Conservation (phyloP, 1,140 invertebrate species). For the Macrobrachium nipponense region DNA sequence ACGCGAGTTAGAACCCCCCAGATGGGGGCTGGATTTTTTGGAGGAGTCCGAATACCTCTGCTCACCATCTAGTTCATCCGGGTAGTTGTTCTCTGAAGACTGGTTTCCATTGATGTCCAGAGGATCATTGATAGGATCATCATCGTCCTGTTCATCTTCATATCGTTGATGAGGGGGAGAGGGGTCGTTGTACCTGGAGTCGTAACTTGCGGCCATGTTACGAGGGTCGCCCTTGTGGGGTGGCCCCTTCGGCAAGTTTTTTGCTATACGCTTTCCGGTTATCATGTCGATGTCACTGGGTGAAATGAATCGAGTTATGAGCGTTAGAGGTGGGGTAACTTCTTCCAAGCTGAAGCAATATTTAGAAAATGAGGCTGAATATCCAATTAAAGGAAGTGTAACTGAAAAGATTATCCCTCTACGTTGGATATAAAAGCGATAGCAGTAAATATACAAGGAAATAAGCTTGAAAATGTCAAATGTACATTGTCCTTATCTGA, state of each 20-base stretch:
- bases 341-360: too few relatives aligned
- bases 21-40: background rate
- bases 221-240: conserved; percentile 23
- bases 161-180: conserved; percentile 40
- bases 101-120: conserved; percentile 60
- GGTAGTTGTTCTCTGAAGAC: conserved; percentile 28
- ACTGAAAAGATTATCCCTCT: too few relatives aligned
- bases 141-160: conserved; percentile 34
- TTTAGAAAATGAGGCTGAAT: too few relatives aligned
- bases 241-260: conserved; percentile 18
- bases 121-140: conserved; percentile 26
- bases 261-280: conserved; percentile 63
- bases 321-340: too few relatives aligned
- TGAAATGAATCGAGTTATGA: too few relatives aligned
- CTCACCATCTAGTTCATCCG: conserved; percentile 8
- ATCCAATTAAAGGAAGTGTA: too few relatives aligned
- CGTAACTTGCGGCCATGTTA: conserved; percentile 29
- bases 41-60: conserved; percentile 37
- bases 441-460: background rate
- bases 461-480: background rate
- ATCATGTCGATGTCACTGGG: conserved; percentile 66
- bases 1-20: background rate
- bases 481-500: background rate
- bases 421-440: too few relatives aligned
- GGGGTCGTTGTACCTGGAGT: conserved; percentile 18